Evolutionary conservation across 2,113 vertebrate species (phyloP), one percentile per base, ranked within the genome.

Genomic region (Capreolus pygargus): DNA sequence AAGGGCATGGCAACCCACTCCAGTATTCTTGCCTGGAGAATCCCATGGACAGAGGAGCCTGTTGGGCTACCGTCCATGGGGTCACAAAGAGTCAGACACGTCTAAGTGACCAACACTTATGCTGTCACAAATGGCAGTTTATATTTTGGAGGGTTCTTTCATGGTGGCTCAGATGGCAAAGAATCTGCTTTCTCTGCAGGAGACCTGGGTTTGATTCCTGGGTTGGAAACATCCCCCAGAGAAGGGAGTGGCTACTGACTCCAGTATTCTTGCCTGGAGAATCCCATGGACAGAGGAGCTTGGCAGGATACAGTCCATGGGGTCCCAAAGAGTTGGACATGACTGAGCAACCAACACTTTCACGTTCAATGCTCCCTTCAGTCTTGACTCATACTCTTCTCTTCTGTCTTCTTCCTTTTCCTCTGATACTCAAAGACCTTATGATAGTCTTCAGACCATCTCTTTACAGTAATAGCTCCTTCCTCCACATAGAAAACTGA

Each of bases 351-450:
- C 70, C 7, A 76, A 39, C 70, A 76, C 23, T 43, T 14, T 27
- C 12, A 76, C 1, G 3, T 76, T 14, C 52, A 7, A 10, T 54
- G n/a, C 52, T 50, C 7, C 54, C 7, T 83, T 17, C 5, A 55
- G 47, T 27, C 9, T 43, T n/a, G 36, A 30, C 79, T 33, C 43
- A 28, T 7, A 8, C 27, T 83, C 6, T 76, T 60, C 10, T 57
- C 84, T 81, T 74, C 76, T 90, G 14, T 54, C 87, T 83, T 91
- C 58, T 95, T 94, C 91, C 74, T 81, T 79, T 88, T 78, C 89
- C 93, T 94, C 88, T 78, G 93, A 78, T 82, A 58, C 10, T 36
- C 33, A 43, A 33, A 64, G 10, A 64, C 79, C 76, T 88, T 25
- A 7, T 7, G 21, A 64, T 7, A 86, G 78, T 61, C 43, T 79